These are phyloP conservation scores for Periophthalmodon schlosseri DNA, from an alignment of 2,113 vertebrate species.

Conservation along the genomic window DNA sequence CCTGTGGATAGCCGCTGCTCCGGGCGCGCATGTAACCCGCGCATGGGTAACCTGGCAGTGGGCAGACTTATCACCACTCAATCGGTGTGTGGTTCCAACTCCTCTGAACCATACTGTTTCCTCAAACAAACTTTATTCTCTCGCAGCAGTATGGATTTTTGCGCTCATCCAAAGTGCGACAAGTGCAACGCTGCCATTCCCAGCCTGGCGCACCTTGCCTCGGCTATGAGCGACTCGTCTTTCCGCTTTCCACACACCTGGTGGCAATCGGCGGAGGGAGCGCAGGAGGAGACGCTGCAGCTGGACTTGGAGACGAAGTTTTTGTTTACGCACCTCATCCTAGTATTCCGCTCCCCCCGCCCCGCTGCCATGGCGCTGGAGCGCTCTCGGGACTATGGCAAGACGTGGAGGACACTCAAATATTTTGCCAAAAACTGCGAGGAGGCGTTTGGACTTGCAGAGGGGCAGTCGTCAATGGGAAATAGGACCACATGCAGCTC, in stretches of 20 bases:
- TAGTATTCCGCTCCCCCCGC: slow-evolving; percentile 92
- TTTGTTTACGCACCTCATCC: slow-evolving; percentile 93
- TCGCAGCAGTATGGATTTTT: slow-evolving; percentile 60
- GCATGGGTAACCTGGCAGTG: slow-evolving; percentile 86
- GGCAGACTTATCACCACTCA: slow-evolving; percentile 80
- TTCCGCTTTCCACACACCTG: slow-evolving; percentile 89
- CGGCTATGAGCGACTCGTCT: slow-evolving; percentile 91
- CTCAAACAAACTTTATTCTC: slow-evolving; percentile 60
- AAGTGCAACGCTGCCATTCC: slow-evolving; percentile 75
- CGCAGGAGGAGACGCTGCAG: slow-evolving; percentile 81
- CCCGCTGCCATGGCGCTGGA: slow-evolving; percentile 92
- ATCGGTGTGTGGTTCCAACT: slow-evolving; percentile 79
- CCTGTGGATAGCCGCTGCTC: slow-evolving; percentile 73
- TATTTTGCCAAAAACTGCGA: slow-evolving; percentile 89
- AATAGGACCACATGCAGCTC: slow-evolving; percentile 53
- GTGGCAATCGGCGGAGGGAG: slow-evolving; percentile 90
- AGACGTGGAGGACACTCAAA: slow-evolving; percentile 86
- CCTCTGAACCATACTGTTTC: slow-evolving; percentile 80
- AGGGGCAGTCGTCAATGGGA: slow-evolving; percentile 64
- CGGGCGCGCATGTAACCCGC: slow-evolving; percentile 86
- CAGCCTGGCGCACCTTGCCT: slow-evolving; percentile 81
- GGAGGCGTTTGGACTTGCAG: slow-evolving; percentile 82
- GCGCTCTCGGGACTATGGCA: slow-evolving; percentile 88
- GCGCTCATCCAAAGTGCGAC: slow-evolving; percentile 70
- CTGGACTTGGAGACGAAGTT: slow-evolving; percentile 90